phyloP scores from a whole-genome alignment of 1,140 invertebrate species.

The Sipha flava region DNA sequence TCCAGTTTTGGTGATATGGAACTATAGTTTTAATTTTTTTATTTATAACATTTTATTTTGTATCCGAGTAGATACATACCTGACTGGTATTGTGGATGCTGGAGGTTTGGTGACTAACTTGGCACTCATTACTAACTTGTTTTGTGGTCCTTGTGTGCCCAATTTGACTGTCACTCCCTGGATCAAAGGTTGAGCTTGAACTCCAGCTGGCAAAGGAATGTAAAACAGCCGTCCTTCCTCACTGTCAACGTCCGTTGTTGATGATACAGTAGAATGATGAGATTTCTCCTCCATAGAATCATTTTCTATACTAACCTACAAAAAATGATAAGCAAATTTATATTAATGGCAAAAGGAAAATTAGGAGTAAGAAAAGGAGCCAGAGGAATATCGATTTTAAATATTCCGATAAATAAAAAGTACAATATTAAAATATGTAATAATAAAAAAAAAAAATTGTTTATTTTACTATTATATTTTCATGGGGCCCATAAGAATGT shows the following conservation, averaged over 20 bases:
- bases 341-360: background rate
- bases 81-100: slow-evolving; percentile 36
- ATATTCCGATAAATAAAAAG: no score
- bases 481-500: no score
- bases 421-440: no score
- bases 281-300: slow-evolving; percentile 45
- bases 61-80: background rate
- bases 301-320: slow-evolving; percentile 35
- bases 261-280: slow-evolving; percentile 45
- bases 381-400: no score
- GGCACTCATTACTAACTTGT: slow-evolving; percentile 55
- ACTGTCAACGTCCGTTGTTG: slow-evolving; percentile 40
- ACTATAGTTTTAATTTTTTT: background rate
- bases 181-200: slow-evolving; percentile 49
- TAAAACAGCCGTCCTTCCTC: slow-evolving; percentile 59
- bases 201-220: slow-evolving; percentile 52
- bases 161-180: slow-evolving; percentile 60
- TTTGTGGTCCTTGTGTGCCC: slow-evolving; percentile 56
- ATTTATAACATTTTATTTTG: background rate
- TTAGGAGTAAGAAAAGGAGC: no score
- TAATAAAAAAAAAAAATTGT: no score
- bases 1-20: slow-evolving; percentile 33
- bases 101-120: slow-evolving; percentile 59
- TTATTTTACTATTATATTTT: no score
- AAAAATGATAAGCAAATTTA: background rate